phyloP scores from a whole-genome alignment of 92 coral and sea anemone species.

The Zoanthus gigantus region DNA sequence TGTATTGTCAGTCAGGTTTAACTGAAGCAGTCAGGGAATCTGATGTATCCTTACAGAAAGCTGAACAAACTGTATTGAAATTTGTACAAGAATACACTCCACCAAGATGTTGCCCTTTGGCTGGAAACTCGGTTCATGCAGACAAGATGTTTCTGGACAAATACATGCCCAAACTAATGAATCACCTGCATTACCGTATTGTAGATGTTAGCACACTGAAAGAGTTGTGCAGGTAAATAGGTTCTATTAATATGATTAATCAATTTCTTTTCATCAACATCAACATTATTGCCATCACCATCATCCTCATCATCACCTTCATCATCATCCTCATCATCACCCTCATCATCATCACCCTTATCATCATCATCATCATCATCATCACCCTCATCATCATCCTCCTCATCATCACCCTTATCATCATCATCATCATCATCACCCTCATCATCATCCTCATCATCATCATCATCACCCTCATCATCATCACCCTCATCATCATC shows the following conservation, averaged over 20 bases:
- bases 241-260: not conserved
- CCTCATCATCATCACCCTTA: too few species aligned
- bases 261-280: not conserved
- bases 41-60: slow-evolving; percentile 67
- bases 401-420: too few species aligned
- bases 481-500: too few species aligned
- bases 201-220: slow-evolving; percentile 95
- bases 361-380: too few species aligned
- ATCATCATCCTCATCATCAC: too few species aligned
- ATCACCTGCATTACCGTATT: slow-evolving; percentile 93
- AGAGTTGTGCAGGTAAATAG: slow-evolving; percentile 90
- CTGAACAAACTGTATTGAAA: slow-evolving; percentile 83
- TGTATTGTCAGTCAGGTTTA: slow-evolving; percentile 81
- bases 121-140: slow-evolving; percentile 97
- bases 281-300: too few species aligned
- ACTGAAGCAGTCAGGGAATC: slow-evolving; percentile 91
- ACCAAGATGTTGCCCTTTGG: slow-evolving; percentile 73
- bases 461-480: too few species aligned
- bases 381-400: too few species aligned
- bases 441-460: too few species aligned
- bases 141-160: slow-evolving; percentile 86
- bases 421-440: too few species aligned
- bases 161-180: slow-evolving; percentile 93
- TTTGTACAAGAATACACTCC: slow-evolving; percentile 78
- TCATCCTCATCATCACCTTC: too few species aligned